Evolutionary conservation across 2,797 vertebrate genomes (phyloP), one percentile per base, ranked within the genome.

Genomic region (Thunnus albacares): DNA sequence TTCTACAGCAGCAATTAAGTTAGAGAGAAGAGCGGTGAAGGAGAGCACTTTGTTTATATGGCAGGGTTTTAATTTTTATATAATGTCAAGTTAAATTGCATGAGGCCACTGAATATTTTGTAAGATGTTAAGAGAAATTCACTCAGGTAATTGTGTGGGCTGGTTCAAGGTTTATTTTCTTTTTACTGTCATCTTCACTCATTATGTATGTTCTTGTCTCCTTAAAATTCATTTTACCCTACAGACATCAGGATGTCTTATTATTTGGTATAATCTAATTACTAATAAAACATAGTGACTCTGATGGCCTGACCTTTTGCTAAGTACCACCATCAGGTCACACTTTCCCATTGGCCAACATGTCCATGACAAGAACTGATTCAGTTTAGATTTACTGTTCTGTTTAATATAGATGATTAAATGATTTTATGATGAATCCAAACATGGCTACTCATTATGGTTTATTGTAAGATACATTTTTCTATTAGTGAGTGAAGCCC

Each of bases 1-100:
- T 77, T 79, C 56, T 68, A 66, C 68, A 51, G 38, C 41, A 65
- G 79, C 53, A 75, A 60, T 84, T 75, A 82, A 82, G 70, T 55
- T 65, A 58, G 55, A 65, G 52, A 55, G 28, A 53, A 69, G 52
- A 28, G 13, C 74, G 68, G 53, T 60, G 52, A 72, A 55, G 12
- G 35, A 45, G 35, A 56, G 30, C 30, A 20, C 69, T 79, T 58
- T 75, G 76, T 89, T 85, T 76, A 75, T 80, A 63, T 57, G 53
- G 33, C 49, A 58, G 47, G 66, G 59, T 78, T 82, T 86, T 83
- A 75, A 38, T 62, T 71, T 65, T 70, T 47, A 70, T 30, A 55
- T 63, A 17, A 18, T 49, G 28, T 65, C 28, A 43, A 45, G 30
- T 65, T 41, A 62, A 80, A 79, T 68, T 66, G 22, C 20, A 62